Base-by-base conservation (phyloP, 1,140 invertebrate genomes). In the Physella acuta region DNA sequence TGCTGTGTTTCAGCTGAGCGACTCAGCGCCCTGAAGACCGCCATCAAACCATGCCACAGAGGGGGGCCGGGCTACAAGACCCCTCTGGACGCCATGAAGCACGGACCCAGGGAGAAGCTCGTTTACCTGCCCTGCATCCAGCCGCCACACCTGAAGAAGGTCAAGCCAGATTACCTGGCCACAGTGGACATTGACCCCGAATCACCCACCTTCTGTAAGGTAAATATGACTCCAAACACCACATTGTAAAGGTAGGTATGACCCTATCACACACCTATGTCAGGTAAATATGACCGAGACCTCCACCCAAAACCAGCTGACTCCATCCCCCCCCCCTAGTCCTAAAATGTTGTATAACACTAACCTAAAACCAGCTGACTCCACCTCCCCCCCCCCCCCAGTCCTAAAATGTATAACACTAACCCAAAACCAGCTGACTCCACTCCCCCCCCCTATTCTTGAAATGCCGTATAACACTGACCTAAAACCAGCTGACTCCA, bases 151-250 rank as follows among this genome's bases (percentile, higher is more conserved):
- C 66, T 72, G 11, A 70, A 70, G 5, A 65, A 72, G n/a, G 70
- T 73, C 56, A 17, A 75, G 51, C 88, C 92, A 0, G 96, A 99
- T 85, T 94, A 95, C 78, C 86, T 98, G 24, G 90, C 92, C 11
- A 96, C 94, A 0, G 89, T 98, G 0, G 94, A 98, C 81, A 91
- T 98, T 3, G 91, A 98, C 85, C 94, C 94, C 0, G 76, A 88
- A 0, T 97, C 94, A 55, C 82, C 90, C 2, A 93, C 90, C n/a
- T 98, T 93, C 82, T 89, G 89, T 67, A 88, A 96, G 89, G 94
- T 95, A 83, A 55, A n/a, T n/a, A n/a, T n/a, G n/a, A n/a, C n/a
- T n/a, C n/a, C n/a, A n/a, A n/a, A n/a, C n/a, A n/a, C n/a, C n/a
- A n/a, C n/a, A n/a, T n/a, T n/a, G n/a, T n/a, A n/a, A n/a, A n/a